Evolutionary conservation across 1,140 invertebrate species (phyloP).

Genomic region (Magallana angulata): DNA sequence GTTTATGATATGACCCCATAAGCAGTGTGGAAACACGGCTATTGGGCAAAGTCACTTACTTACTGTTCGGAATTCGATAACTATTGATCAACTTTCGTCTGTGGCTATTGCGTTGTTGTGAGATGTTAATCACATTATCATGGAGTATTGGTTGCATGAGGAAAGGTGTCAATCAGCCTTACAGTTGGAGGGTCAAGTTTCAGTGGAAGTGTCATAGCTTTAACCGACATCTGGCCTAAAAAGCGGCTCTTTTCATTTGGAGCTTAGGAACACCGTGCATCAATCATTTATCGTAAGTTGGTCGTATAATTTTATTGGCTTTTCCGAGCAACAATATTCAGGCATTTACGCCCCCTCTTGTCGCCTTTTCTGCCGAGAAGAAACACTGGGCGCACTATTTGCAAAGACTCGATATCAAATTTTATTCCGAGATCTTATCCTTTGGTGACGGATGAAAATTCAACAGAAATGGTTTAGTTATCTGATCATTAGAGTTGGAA

Average conservation of each 20-base stretch:
- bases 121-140: slow-evolving; percentile 25
- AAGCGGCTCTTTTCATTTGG: background rate
- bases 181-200: background rate
- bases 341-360: slow-evolving; percentile 16
- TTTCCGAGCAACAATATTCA: slow-evolving; percentile 4
- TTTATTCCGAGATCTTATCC: background rate
- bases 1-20: no score
- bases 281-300: slow-evolving; percentile 2
- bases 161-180: slow-evolving; percentile 6
- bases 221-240: background rate
- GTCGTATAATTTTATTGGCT: slow-evolving; percentile 14
- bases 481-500: no score
- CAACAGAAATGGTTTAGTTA: no score
- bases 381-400: background rate
- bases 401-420: background rate
- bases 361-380: background rate
- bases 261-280: background rate
- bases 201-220: background rate
- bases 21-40: background rate
- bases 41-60: background rate
- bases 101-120: background rate
- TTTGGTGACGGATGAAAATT: background rate
- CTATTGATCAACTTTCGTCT: background rate
- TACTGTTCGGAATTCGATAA: slow-evolving; percentile 23
- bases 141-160: slow-evolving; percentile 7